Evolutionary conservation across 2,113 vertebrate genomes (phyloP).

Genomic region (Scopus umbretta): DNA sequence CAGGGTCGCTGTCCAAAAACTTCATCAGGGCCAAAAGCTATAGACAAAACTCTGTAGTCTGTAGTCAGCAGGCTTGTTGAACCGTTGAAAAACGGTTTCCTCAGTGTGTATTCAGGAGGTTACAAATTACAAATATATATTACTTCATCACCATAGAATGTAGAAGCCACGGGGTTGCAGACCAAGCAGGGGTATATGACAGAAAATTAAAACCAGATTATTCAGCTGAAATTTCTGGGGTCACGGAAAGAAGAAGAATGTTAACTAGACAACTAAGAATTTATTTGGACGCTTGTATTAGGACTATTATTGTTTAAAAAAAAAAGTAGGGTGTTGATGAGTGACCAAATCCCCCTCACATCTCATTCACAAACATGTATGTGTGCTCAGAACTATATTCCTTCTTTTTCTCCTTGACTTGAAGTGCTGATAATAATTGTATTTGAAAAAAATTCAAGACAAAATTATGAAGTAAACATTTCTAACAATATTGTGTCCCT

Average conservation of each 20-base stretch:
- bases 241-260: background rate
- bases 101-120: background rate
- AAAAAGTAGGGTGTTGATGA: background rate
- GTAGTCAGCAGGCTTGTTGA: background rate
- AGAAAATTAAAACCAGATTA: background rate
- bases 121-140: background rate
- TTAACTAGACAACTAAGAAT: background rate
- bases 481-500: background rate
- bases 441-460: background rate
- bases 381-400: background rate
- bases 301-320: background rate
- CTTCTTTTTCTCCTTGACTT: background rate
- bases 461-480: background rate
- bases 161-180: background rate
- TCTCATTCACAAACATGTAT: background rate
- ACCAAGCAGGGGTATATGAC: background rate
- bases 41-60: background rate
- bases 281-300: background rate
- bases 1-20: background rate
- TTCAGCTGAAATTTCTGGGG: background rate
- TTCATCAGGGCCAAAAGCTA: background rate
- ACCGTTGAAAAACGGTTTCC: background rate
- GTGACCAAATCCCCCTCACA: background rate
- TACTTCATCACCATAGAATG: background rate
- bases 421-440: background rate